Evolutionary conservation across 2,888 invertebrate genomes (phyloP), one percentile per base, ranked within the genome.

Genomic region (Tenthredo scrophulariae): DNA sequence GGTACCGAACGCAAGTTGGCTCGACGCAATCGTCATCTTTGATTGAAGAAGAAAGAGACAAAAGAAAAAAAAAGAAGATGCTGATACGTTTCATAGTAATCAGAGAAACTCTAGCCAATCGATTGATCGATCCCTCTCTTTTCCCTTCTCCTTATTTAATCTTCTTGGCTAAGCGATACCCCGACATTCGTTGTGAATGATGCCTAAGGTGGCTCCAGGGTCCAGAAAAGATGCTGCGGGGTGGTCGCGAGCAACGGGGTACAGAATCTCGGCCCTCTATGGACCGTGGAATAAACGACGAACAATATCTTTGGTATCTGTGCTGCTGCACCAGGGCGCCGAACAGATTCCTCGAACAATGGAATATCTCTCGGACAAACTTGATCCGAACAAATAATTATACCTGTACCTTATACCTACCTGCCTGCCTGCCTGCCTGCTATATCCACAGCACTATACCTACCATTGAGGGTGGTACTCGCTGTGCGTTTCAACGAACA

Each of bases 281-380:
- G 74, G 74, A 2, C 18, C 29, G 15, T 22, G 62, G 62, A 26
- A 80, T 40, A 40, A 87, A 86, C 87, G 90, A 89, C 90, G 90
- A 91, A 91, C 90, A 91, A 90, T 54, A 54, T 90, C 90, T 89
- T 87, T 87, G 88, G 88, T 90, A 90, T 90, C 89, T 89, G 86
- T 85, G 87, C 89, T 85, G 87, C 89, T 15, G 13, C 67, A 33
- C 6, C 67, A 9, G 50, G 26, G 75, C 18, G 70, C 75, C 80
- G 22, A 85, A 88, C 86, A 84, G 90, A 90, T 89, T 87, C 89
- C 86, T 88, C 88, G 90, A 92, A 91, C 92, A 92, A 92, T 90
- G 90, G 90, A 90, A 90, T 90, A 91, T 89, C 88, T 86, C 88
- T 88, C 86, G 86, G 88, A 88, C 85, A 58, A 84, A 88, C 82